Evolutionary conservation across 2,113 vertebrate genomes (phyloP).

Genomic region (Phoenicopterus ruber): DNA sequence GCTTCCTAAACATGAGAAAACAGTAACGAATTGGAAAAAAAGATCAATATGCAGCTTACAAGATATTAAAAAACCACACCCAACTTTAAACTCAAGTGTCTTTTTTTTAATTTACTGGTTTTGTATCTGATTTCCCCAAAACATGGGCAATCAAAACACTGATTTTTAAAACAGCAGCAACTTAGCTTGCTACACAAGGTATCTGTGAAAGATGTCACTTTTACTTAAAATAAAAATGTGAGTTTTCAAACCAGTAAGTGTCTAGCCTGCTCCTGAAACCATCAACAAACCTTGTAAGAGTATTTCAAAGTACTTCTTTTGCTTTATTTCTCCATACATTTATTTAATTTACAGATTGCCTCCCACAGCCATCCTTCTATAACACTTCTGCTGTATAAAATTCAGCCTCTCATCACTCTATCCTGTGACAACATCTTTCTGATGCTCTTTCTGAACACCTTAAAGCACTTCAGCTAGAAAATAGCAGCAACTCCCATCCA

Average conservation of each 20-base stretch:
- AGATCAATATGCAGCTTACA: background rate
- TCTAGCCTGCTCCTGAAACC: background rate
- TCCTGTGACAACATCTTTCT: too few relatives aligned
- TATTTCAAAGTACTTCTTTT: background rate
- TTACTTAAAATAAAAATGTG: background rate
- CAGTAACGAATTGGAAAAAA: background rate
- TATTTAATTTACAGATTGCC: background rate
- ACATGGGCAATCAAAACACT: background rate
- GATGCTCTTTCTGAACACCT: too few relatives aligned
- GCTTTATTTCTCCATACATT: background rate
- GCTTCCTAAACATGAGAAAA: constrained; percentile 81
- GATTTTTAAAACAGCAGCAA: background rate
- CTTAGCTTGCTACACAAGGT: background rate
- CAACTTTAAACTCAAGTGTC: background rate
- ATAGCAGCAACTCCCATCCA: background rate
- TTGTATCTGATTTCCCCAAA: background rate
- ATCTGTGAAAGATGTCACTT: background rate
- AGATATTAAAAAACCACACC: background rate
- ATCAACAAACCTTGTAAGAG: background rate
- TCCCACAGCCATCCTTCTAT: background rate
- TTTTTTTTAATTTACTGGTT: background rate
- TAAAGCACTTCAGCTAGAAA: background rate
- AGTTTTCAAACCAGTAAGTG: background rate
- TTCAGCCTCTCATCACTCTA: background rate
- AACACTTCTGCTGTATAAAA: background rate